A percentile compares a stretch with the other conserved stretches of the same genome.
Conservation (phyloP, 2,113 vertebrate genomes). For the Mustela lutreola region DNA sequence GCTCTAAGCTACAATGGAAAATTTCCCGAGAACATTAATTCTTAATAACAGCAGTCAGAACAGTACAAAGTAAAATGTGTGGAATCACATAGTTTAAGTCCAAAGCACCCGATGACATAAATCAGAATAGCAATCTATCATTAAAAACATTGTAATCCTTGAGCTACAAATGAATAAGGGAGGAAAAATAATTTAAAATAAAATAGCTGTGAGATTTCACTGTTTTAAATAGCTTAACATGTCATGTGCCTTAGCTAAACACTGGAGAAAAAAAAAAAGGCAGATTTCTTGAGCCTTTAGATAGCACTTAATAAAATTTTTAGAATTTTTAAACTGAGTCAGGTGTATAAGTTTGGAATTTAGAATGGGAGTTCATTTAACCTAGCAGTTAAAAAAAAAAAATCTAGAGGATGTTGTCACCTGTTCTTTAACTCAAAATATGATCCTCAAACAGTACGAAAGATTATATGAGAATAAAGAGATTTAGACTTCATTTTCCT, state of each 20-base stretch:
- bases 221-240: constrained; percentile 17
- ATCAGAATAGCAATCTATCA: constrained; percentile 59
- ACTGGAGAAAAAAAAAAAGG: neutral
- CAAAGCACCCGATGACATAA: constrained; percentile 26
- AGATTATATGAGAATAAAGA: constrained; percentile 71
- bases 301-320: constrained; percentile 40
- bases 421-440: constrained; percentile 7
- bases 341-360: constrained; percentile 9
- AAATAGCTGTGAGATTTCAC: constrained; percentile 32
- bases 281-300: neutral
- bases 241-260: neutral
- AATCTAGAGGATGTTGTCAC: constrained; percentile 32
- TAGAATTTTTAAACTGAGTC: constrained; percentile 33
- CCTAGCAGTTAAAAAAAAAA: neutral
- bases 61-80: constrained; percentile 60
- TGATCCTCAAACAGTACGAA: constrained; percentile 35
- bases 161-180: neutral
- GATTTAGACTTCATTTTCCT: constrained; percentile 76
- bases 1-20: constrained; percentile 55
- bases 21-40: constrained; percentile 64
- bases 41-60: constrained; percentile 67
- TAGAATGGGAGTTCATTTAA: constrained; percentile 27
- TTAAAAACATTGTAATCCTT: constrained; percentile 53
- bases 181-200: constrained; percentile 20
- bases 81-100: constrained; percentile 53